A percentile compares a stretch with the other conserved stretches of the same genome.
phyloP scores from a whole-genome alignment of 2,888 invertebrate genomes.

The Orthosia incerta region DNA sequence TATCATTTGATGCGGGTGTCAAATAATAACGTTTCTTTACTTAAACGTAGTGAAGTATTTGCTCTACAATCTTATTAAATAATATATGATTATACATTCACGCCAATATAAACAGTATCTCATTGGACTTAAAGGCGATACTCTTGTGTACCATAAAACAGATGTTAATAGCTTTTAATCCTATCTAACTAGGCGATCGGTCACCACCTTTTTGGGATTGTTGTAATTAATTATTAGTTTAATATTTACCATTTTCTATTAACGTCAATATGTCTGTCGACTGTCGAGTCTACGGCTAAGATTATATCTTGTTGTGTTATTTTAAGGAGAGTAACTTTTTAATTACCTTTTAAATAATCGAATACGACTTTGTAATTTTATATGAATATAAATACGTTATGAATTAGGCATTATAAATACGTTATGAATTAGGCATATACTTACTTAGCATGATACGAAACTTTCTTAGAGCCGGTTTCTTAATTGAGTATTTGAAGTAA shows the following conservation, averaged over 20 bases:
- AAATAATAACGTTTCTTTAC: constrained; percentile 60
- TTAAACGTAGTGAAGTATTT: constrained; percentile 52
- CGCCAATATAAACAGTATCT: constrained; percentile 36
- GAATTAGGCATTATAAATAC: constrained; percentile 4
- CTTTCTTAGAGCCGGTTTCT: not conserved
- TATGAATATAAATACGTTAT: not conserved
- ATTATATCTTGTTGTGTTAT: constrained; percentile 52
- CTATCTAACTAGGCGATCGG: constrained; percentile 68
- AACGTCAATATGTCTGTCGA: constrained; percentile 57
- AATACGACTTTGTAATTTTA: constrained; percentile 23
- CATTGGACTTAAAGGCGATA: constrained; percentile 37
- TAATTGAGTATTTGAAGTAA: too few relatives aligned
- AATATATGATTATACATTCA: constrained; percentile 22
- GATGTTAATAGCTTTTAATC: constrained; percentile 66
- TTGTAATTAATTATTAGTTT: constrained; percentile 68
- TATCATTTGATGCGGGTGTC: constrained; percentile 48
- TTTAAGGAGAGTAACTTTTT: constrained; percentile 35
- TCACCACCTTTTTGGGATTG: constrained; percentile 70
- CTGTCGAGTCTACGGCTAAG: constrained; percentile 34
- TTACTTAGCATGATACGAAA: not conserved
- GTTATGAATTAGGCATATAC: constrained; percentile 11
- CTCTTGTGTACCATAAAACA: constrained; percentile 49
- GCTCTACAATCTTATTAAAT: constrained; percentile 51
- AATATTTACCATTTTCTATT: constrained; percentile 62
- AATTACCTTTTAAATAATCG: constrained; percentile 23